Evolutionary conservation across 2,113 vertebrate genomes (phyloP).

Genomic region (Cnemophilus loriae): DNA sequence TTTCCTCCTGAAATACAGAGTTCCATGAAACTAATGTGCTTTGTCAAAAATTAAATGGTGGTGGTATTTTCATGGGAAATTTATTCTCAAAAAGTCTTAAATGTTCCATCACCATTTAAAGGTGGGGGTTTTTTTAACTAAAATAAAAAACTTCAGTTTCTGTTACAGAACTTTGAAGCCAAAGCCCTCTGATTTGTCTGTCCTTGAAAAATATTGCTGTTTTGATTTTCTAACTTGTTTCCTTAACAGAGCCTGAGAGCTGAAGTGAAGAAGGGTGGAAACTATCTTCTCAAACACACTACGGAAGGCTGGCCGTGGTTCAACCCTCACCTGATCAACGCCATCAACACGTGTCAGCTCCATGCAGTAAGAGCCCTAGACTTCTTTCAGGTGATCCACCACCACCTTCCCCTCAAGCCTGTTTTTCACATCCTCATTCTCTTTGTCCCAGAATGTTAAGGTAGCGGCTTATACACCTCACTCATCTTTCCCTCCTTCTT

Average conservation of each 20-base stretch:
- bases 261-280: not conserved
- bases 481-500: not conserved
- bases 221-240: not conserved
- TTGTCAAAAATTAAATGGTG: not conserved
- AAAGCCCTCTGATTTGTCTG: not conserved
- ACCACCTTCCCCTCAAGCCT: not conserved
- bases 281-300: not conserved
- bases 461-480: not conserved
- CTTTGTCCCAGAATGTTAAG: not conserved
- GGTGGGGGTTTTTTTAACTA: not conserved
- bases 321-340: not conserved
- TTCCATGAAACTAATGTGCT: not conserved
- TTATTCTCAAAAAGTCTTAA: not conserved
- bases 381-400: not conserved
- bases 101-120: not conserved
- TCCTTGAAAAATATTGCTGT: not conserved
- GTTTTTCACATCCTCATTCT: not conserved
- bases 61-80: not conserved
- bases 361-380: not conserved
- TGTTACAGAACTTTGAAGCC: not conserved
- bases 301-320: accelerated
- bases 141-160: not conserved
- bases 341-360: accelerated
- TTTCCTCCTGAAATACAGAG: not conserved
- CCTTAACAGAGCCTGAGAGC: not conserved